Percentiles rank a stretch among this genome's conserved stretches.
Evolutionary conservation across 1,140 invertebrate species (phyloP).

Genomic region (Brachionus angularis): DNA sequence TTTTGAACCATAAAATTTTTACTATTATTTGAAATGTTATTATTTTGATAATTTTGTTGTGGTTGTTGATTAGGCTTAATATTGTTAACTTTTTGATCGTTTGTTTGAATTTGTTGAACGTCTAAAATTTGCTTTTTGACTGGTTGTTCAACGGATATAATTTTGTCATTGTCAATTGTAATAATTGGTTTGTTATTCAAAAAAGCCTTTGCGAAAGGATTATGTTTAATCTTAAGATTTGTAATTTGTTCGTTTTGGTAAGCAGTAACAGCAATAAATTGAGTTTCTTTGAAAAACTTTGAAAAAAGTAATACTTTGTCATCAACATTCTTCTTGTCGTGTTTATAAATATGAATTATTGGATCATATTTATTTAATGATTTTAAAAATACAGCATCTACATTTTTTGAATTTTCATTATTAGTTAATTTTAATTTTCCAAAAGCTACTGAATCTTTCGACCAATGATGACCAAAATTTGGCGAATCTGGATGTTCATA

Average conservation of each 20-base stretch:
- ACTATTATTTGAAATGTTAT: no score
- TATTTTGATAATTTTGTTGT: no score
- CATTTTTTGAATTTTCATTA: conserved; percentile 7
- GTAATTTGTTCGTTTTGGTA: conserved; percentile 58
- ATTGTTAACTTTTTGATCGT: no score
- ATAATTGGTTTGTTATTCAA: conserved; percentile 39
- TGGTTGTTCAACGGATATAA: neutral
- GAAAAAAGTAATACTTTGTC: conserved; percentile 69
- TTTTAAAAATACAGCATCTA: conserved; percentile 78
- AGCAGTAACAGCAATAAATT: conserved; percentile 78
- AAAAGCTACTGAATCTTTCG: conserved; percentile 15
- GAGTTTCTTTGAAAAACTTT: conserved; percentile 98
- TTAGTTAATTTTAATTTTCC: conserved; percentile 43
- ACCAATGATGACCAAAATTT: conserved; percentile 37
- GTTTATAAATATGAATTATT: conserved; percentile 89
- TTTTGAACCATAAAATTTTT: no score
- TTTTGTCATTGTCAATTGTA: conserved; percentile 24
- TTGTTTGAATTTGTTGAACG: no score
- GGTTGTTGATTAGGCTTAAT: no score
- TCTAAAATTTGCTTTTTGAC: neutral
- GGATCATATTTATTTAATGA: conserved; percentile 99
- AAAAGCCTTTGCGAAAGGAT: conserved; percentile 46
- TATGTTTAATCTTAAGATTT: conserved; percentile 45
- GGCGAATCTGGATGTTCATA: conserved; percentile 38
- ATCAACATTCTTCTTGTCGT: conserved; percentile 53